Evolutionary conservation across 2,888 invertebrate genomes (phyloP).

Genomic region (Caradrina clavipalpis): DNA sequence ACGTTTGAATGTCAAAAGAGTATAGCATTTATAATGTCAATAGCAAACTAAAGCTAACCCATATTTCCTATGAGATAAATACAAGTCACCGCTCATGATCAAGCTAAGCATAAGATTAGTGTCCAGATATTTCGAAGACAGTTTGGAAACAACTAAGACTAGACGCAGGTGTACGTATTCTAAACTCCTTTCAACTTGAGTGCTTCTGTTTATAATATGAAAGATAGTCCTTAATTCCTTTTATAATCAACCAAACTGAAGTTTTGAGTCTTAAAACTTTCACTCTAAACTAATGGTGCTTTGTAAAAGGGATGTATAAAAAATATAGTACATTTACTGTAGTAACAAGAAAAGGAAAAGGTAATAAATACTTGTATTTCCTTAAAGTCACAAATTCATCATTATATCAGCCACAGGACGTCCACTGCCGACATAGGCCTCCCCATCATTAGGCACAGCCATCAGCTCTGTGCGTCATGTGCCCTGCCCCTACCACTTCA

Average conservation of each 20-base stretch:
- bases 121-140: conserved; percentile 22
- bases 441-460: too few relatives aligned
- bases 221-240: conserved; percentile 41
- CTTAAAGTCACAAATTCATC: too few relatives aligned
- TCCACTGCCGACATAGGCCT: too few relatives aligned
- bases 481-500: too few relatives aligned
- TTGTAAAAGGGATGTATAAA: not conserved
- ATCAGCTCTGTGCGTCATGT: too few relatives aligned
- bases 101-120: not conserved
- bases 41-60: not conserved
- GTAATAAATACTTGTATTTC: too few relatives aligned
- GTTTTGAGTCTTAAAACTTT: conserved; percentile 7
- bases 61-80: not conserved
- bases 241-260: conserved; percentile 41
- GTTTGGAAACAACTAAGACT: conserved; percentile 12
- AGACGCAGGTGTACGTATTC: conserved; percentile 56
- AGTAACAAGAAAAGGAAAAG: too few relatives aligned
- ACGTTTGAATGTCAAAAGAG: too few relatives aligned
- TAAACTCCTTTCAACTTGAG: conserved; percentile 42
- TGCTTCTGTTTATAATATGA: conserved; percentile 49
- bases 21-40: too few relatives aligned
- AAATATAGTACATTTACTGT: not conserved
- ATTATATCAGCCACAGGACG: too few relatives aligned
- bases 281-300: not conserved
- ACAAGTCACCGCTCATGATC: not conserved